Base-by-base conservation (phyloP, 1,140 invertebrate genomes). In the Mya arenaria region DNA sequence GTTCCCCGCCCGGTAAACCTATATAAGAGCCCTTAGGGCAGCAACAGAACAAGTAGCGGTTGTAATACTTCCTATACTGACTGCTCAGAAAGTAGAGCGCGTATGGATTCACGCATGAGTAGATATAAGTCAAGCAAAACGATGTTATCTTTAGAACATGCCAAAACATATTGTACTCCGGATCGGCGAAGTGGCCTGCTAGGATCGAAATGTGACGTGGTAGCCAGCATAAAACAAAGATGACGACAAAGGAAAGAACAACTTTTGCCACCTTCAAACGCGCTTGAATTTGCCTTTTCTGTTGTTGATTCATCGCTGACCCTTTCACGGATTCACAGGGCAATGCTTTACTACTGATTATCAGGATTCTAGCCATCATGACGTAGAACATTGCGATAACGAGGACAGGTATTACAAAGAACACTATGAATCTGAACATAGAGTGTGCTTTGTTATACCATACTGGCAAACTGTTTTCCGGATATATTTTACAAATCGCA, bases 71-170 rank as follows among this genome's bases (percentile, higher is more conserved):
- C 95, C 97, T 95, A 91, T 98, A 99, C 32, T 97, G 96, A 30
- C 96, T 96, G 88, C 97, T 97, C 84, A 98, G 96, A 89, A 97
- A 97, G 92, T 98, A 98, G 15, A 98, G 94, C 1, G 97, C 97
- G 63, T 98, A 96, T 0, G 97, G 97, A 93, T 98, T 98, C 86
- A 97, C 96, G 90, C 97, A 98, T 78, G 97, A 97, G 93, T 98
- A 98, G 83, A 96, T 95, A 92, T 97, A 98, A 10, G 83, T 88
- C 28, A 92, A 81, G 84, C 90, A 90, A 71, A 88, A 89, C 25
- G 84, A 86, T 96, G 94, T 88, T 73, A 98, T 97, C 52, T 97
- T 95, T 58, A 97, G 95, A 8, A 94, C 94, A 90, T 98, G 96
- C 97, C 97, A 98, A 93, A 96, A 97, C 0, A 93, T 93, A 89